These are phyloP conservation scores for Premnoplex brunnescens DNA, from an alignment of 2,797 vertebrate genomes.

Conservation along the genomic window DNA sequence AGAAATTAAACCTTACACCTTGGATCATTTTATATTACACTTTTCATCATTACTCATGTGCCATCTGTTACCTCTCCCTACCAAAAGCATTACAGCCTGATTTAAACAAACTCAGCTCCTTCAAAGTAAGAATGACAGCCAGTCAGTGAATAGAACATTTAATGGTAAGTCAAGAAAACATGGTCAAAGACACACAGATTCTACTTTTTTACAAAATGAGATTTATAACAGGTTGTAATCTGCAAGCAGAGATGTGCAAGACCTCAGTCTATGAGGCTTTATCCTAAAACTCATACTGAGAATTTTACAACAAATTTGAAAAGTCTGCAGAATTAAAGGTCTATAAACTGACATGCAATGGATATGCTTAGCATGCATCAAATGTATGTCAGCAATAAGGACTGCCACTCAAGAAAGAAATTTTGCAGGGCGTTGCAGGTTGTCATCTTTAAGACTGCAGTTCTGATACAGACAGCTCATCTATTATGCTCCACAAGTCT, in stretches of 20 bases:
- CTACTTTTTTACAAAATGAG: constrained; percentile 8
- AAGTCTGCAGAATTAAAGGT: constrained; percentile 63
- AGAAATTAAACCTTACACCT: constrained; percentile 6
- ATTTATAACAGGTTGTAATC: constrained; percentile 48
- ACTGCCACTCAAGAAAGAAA: constrained; percentile 63
- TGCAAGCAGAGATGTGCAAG: constrained; percentile 5
- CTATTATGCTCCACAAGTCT: constrained; percentile 49
- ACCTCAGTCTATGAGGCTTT: constrained; percentile 10
- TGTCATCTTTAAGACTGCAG: constrained; percentile 63
- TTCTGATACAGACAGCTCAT: constrained; percentile 69
- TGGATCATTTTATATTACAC: not conserved
- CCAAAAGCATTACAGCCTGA: not conserved
- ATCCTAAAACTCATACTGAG: constrained; percentile 26
- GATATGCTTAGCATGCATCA: constrained; percentile 59
- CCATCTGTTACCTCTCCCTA: not conserved
- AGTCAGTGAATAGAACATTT: not conserved
- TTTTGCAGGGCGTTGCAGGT: constrained; percentile 70
- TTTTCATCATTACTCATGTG: not conserved
- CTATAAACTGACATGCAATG: constrained; percentile 62
- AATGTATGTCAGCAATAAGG: constrained; percentile 56
- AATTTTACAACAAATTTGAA: constrained; percentile 59
- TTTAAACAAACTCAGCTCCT: not conserved
- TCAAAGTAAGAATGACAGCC: not conserved
- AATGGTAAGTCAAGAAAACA: not conserved
- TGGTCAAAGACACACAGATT: not conserved